A percentile compares a stretch with the other conserved stretches of the same genome.
phyloP scores from a whole-genome alignment of 2,888 invertebrate species.

The Tetropium fuscum region DNA sequence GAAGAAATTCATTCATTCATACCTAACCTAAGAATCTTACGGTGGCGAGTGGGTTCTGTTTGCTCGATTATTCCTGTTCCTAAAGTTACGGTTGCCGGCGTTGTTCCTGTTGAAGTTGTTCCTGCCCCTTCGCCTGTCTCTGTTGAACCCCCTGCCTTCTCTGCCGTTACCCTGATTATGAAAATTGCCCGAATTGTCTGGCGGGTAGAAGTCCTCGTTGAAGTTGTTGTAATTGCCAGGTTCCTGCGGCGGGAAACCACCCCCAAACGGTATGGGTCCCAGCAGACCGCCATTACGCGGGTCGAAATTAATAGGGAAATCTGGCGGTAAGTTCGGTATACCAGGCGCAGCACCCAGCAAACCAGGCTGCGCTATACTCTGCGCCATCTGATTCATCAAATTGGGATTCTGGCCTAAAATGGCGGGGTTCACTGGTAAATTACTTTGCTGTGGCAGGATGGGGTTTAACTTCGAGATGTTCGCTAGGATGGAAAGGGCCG shows the following conservation, averaged over 20 bases:
- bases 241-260: conserved; percentile 60
- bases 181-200: conserved; percentile 47
- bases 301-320: conserved; percentile 63
- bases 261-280: conserved; percentile 49
- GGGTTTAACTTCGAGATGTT: conserved; percentile 64
- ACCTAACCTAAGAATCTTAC: conserved; percentile 39
- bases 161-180: conserved; percentile 61
- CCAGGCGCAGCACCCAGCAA: conserved; percentile 69
- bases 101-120: conserved; percentile 60
- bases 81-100: conserved; percentile 50
- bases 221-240: conserved; percentile 62
- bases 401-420: conserved; percentile 66
- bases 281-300: conserved; percentile 60
- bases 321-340: conserved; percentile 58
- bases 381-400: conserved; percentile 65
- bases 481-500: conserved; percentile 63
- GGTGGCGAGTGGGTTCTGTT: conserved; percentile 60
- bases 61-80: conserved; percentile 55
- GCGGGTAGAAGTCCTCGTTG: conserved; percentile 67
- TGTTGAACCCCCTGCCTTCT: conserved; percentile 50
- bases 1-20: conserved; percentile 15
- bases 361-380: conserved; percentile 67
- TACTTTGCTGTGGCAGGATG: conserved; percentile 53
- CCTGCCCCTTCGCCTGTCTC: conserved; percentile 55
- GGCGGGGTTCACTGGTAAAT: conserved; percentile 67